A percentile compares a stretch with the other conserved stretches of the same genome.
Evolutionary conservation across 2,113 vertebrate species (phyloP).

Genomic region (Thermophis baileyi): DNA sequence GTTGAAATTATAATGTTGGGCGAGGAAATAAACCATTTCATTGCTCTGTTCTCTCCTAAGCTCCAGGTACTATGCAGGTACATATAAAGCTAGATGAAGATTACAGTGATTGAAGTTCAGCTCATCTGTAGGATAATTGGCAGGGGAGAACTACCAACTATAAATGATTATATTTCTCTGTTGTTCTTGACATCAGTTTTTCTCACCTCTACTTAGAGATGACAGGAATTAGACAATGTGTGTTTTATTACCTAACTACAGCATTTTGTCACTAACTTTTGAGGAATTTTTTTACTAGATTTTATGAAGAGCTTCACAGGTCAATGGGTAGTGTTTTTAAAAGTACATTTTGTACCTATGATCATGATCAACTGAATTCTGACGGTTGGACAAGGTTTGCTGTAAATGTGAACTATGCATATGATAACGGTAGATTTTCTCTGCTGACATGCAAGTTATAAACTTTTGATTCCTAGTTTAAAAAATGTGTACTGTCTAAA

Average conservation of each 20-base stretch:
- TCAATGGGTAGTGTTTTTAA: background rate
- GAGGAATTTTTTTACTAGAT: background rate
- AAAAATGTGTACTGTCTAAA: background rate
- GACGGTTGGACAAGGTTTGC: background rate
- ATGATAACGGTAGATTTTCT: background rate
- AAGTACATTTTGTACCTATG: background rate
- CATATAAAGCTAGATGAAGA: background rate
- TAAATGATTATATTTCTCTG: background rate
- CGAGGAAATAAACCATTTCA: background rate
- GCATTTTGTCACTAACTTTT: background rate
- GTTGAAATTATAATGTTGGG: constrained; percentile 3
- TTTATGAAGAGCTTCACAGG: constrained; percentile 7
- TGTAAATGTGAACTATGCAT: background rate
- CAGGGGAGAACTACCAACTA: background rate
- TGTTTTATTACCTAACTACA: background rate
- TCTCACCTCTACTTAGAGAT: background rate
- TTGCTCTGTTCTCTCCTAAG: background rate
- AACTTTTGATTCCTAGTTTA: background rate
- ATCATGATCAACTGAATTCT: background rate
- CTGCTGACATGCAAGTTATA: background rate
- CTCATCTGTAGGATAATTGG: background rate
- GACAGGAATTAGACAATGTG: background rate
- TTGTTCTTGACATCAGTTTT: background rate
- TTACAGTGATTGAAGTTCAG: background rate
- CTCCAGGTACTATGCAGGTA: background rate